These are phyloP conservation scores for Villa cingulata DNA, from an alignment of 2,888 invertebrate species.

Conservation along the genomic window DNA sequence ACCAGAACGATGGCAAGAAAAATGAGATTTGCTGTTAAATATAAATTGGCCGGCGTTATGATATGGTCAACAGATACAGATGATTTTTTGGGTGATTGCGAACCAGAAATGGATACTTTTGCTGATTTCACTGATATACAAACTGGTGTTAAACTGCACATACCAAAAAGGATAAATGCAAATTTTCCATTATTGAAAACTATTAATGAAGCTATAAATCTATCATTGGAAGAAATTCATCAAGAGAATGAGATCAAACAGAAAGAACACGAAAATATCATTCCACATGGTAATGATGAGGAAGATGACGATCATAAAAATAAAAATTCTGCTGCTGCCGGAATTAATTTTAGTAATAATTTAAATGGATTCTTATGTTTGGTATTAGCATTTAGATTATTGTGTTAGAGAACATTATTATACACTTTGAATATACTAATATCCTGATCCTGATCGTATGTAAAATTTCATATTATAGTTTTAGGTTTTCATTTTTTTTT, in stretches of 20 bases:
- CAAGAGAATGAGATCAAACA: conserved; percentile 40
- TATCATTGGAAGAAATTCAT: conserved; percentile 39
- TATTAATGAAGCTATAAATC: conserved; percentile 51
- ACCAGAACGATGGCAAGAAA: conserved; percentile 59
- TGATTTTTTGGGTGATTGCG: conserved; percentile 63
- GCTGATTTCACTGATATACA: conserved; percentile 34
- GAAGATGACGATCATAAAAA: neutral
- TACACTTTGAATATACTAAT: too few relatives aligned
- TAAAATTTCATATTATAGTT: too few relatives aligned
- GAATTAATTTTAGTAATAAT: too few relatives aligned
- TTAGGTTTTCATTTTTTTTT: too few relatives aligned
- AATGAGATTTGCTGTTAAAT: conserved; percentile 51
- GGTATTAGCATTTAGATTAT: too few relatives aligned
- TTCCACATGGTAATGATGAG: conserved; percentile 26
- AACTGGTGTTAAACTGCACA: conserved; percentile 16
- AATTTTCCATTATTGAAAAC: conserved; percentile 61
- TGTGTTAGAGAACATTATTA: too few relatives aligned
- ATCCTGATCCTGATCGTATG: too few relatives aligned
- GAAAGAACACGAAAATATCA: conserved; percentile 38
- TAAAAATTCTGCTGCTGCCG: too few relatives aligned
- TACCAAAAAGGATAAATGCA: conserved; percentile 26
- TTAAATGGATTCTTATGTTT: too few relatives aligned
- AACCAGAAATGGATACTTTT: conserved; percentile 38
- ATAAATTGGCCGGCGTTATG: conserved; percentile 65
- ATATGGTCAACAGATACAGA: conserved; percentile 85